Evolutionary conservation across 2,888 invertebrate species (phyloP).

Genomic region (Drosophila rellima): DNA sequence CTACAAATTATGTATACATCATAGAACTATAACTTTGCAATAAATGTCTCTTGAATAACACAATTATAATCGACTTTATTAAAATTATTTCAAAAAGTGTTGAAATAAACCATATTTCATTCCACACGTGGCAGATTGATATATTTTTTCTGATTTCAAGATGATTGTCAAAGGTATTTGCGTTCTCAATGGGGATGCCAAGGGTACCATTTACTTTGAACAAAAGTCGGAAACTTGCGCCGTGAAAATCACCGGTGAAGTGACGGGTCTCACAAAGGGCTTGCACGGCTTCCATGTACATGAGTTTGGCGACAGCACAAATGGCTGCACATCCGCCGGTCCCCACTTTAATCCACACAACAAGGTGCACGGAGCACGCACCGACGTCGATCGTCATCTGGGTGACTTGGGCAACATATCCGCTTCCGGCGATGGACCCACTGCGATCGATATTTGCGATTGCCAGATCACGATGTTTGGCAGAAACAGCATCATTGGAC

Average conservation of each 20-base stretch:
- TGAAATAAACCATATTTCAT: neutral
- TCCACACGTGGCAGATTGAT: neutral
- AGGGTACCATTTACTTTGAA: slow-evolving; percentile 92
- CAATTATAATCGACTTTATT: neutral
- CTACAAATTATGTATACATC: neutral
- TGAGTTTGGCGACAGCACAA: slow-evolving; percentile 98
- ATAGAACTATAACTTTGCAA: slow-evolving; percentile 3
- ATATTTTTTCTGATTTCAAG: neutral
- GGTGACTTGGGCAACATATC: slow-evolving; percentile 96
- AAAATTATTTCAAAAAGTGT: too few species aligned
- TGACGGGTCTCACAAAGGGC: slow-evolving; percentile 92
- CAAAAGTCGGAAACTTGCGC: slow-evolving; percentile 87
- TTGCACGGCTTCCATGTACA: slow-evolving; percentile 94
- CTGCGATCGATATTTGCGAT: slow-evolving; percentile 88
- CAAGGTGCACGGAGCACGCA: slow-evolving; percentile 94
- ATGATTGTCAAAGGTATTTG: slow-evolving; percentile 93
- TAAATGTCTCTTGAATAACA: slow-evolving; percentile 6
- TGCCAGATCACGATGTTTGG: slow-evolving; percentile 89
- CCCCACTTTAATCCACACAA: slow-evolving; percentile 95
- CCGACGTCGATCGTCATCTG: slow-evolving; percentile 90
- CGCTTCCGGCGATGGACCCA: slow-evolving; percentile 90
- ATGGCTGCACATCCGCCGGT: slow-evolving; percentile 97
- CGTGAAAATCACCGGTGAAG: slow-evolving; percentile 92
- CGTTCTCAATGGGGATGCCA: slow-evolving; percentile 94
- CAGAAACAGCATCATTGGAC: slow-evolving; percentile 92